A percentile compares a stretch with the other conserved stretches of the same genome.
phyloP scores from a whole-genome alignment of 2,797 vertebrate genomes.

The Cyprinella venusta region DNA sequence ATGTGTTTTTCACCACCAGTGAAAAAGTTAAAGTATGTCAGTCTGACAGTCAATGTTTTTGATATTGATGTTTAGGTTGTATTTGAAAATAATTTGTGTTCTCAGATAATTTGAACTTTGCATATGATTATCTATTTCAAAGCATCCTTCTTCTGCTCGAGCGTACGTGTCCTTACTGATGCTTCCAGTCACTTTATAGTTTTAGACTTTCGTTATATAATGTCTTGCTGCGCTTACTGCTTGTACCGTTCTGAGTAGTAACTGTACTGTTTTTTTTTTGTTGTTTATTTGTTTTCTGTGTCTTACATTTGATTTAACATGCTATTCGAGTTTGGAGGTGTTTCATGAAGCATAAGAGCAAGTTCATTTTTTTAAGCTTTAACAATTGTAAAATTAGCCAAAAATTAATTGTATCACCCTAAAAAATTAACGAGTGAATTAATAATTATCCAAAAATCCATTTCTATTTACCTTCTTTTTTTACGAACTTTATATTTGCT shows the following conservation, averaged over 20 bases:
- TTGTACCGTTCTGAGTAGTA: not conserved
- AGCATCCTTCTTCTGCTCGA: not conserved
- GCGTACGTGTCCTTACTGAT: slow-evolving; percentile 23
- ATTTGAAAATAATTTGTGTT: not conserved
- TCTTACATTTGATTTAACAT: not conserved
- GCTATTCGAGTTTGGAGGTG: not conserved
- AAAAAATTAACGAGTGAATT: not conserved
- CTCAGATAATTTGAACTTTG: slow-evolving; percentile 21
- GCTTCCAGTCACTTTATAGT: not conserved
- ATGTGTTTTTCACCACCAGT: not conserved
- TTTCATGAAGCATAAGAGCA: not conserved
- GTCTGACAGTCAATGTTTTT: not conserved
- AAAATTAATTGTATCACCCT: not conserved
- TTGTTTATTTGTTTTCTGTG: not conserved
- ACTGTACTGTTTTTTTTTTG: not conserved
- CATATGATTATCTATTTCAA: not conserved
- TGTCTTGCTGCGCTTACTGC: not conserved
- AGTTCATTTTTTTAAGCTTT: not conserved
- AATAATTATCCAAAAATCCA: not conserved
- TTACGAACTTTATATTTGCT: not conserved
- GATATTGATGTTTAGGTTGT: not conserved
- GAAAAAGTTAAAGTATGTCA: not conserved
- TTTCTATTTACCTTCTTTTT: not conserved
- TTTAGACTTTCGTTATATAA: not conserved
- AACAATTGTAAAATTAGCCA: not conserved